Percentiles rank a stretch among this genome's conserved stretches.
Evolutionary conservation across 2,888 invertebrate species (phyloP).

Genomic region (Drosophila meridiana): DNA sequence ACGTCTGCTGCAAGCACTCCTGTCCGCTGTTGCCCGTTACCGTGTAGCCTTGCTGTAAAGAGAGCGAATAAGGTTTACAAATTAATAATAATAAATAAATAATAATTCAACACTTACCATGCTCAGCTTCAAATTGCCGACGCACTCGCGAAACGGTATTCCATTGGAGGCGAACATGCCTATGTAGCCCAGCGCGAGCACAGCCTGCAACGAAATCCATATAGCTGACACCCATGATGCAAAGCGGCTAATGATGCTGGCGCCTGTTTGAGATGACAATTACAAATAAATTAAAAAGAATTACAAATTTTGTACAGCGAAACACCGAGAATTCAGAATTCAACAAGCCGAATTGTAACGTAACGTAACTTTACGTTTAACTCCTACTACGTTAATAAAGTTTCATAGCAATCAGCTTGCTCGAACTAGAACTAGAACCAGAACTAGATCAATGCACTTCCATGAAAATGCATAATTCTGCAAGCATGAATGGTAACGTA

Average conservation of each 20-base stretch:
- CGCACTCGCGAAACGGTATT: constrained; percentile 84
- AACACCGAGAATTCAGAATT: no score
- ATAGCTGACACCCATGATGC: constrained; percentile 84
- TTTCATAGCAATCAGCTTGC: background rate
- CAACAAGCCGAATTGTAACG: no score
- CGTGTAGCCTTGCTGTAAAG: constrained; percentile 79
- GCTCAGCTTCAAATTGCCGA: constrained; percentile 79
- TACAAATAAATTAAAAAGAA: background rate
- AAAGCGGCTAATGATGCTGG: constrained; percentile 84
- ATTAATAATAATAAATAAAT: background rate
- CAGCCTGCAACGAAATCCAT: constrained; percentile 85
- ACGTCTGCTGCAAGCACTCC: constrained; percentile 84
- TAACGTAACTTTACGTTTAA: background rate
- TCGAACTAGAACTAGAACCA: background rate
- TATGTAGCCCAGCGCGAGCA: constrained; percentile 83
- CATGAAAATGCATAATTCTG: background rate
- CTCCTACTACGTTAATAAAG: background rate
- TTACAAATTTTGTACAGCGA: background rate
- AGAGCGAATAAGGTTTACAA: background rate
- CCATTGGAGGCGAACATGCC: constrained; percentile 83
- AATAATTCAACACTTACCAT: constrained; percentile 60
- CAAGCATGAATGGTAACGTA: background rate
- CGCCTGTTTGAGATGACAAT: constrained; percentile 69
- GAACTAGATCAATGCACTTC: no score
- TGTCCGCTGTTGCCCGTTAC: constrained; percentile 82